Base-by-base conservation (phyloP, 2,888 invertebrate genomes). In the Troglohyphantes excavatus region DNA sequence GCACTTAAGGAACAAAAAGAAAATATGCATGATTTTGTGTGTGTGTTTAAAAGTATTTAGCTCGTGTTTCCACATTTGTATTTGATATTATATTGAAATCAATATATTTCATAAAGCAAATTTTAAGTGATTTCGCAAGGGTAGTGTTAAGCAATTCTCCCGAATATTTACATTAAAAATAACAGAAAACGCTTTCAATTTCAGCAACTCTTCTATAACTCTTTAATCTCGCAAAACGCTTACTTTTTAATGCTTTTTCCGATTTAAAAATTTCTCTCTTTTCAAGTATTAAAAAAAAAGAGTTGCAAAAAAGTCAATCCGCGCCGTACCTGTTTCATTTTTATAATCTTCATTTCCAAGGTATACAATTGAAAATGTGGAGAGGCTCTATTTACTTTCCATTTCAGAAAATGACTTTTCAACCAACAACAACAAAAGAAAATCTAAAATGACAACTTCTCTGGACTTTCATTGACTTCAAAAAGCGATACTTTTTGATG, bases 341-440 rank as follows among this genome's bases (percentile, higher is more conserved):
- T 85, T 89, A 76, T 89, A 89, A 89, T 89, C 88, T 89, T 82
- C 70, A 68, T 73, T 73, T 89, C 68, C 26, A 21, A 61, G 75
- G 75, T 61, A 89, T 82, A 82, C 88, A 82, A 89, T 89, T 89
- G 88, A 89, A 76, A 89, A 83, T 89, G 76, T 83, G 75, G 81
- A 89, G 76, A 72, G 61, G 82, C 65, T 81, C 79, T 89, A 82
- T 89, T 89, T 89, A 89, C 88, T 76, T 89, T 89, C 88, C 82
- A 89, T 89, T 89, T 89, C 70, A 83, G 88, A 89, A 89, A 89
- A 89, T 89, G 88, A 89, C 82, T 89, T 89, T 82, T 75, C n/a
- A 23, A 67, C 87, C 27, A 73, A 88, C 53, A 67, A 75, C 53
- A 68, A 76, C 68, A 82, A 76, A 53, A 89, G 82, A 76, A n/a